These are phyloP conservation scores for Leptestheria dahalacensis DNA, from an alignment of 1,140 invertebrate species.

Conservation along the genomic window DNA sequence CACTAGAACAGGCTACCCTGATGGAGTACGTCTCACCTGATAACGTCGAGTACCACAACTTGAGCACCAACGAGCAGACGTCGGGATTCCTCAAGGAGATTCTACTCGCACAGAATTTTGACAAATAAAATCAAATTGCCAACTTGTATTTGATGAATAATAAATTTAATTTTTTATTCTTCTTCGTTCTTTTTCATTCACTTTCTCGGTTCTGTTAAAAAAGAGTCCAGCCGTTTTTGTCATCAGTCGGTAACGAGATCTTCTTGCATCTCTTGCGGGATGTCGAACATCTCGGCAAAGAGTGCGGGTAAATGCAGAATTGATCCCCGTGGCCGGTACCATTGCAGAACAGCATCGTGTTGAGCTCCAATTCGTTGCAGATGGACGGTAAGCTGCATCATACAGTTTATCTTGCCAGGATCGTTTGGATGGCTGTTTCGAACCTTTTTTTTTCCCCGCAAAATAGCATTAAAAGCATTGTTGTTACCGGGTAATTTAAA, in stretches of 20 bases:
- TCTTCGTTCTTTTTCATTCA: too few relatives aligned
- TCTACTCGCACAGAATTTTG: background rate
- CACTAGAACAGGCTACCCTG: background rate
- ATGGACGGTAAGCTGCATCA: slow-evolving; percentile 60
- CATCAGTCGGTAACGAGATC: too few relatives aligned
- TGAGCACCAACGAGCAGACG: background rate
- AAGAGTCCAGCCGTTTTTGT: too few relatives aligned
- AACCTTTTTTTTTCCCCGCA: background rate
- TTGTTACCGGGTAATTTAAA: too few relatives aligned
- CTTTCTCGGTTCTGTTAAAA: too few relatives aligned
- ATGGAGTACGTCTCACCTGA: background rate
- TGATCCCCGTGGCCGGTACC: slow-evolving; percentile 82
- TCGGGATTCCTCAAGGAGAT: background rate
- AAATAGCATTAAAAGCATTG: too few relatives aligned
- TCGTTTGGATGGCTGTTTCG: slow-evolving; percentile 35
- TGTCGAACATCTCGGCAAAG: slow-evolving; percentile 95
- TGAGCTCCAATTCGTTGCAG: slow-evolving; percentile 63
- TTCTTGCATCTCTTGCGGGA: slow-evolving; percentile 78
- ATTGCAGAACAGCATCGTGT: slow-evolving; percentile 71
- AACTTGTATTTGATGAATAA: background rate
- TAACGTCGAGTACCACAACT: background rate
- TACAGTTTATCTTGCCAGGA: slow-evolving; percentile 45
- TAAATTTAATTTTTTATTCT: background rate
- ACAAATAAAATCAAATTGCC: background rate
- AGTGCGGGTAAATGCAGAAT: slow-evolving; percentile 65